Conservation (phyloP, 2,888 invertebrate genomes). For the Iselma pallidipennis region DNA sequence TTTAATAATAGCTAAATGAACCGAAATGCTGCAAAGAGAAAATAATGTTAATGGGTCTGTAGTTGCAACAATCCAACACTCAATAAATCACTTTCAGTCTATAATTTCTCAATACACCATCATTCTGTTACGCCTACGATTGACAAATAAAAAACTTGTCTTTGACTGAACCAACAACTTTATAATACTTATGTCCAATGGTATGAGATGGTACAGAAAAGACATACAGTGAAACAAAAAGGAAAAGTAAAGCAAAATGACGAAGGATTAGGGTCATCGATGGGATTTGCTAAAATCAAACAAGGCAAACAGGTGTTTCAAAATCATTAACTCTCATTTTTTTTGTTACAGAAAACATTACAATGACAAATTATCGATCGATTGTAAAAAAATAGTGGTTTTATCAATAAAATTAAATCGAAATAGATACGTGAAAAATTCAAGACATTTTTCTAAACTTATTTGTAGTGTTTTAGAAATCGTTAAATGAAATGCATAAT, state of each 20-base stretch:
- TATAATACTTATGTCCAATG: not conserved
- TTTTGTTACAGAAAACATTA: not conserved
- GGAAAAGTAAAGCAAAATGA: not conserved
- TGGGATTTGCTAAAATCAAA: not conserved
- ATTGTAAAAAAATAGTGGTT: not conserved
- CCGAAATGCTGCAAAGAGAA: too few species aligned
- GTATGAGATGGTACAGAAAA: not conserved
- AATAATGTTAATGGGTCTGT: too few species aligned
- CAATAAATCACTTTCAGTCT: not conserved
- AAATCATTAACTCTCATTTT: not conserved
- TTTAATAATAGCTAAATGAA: too few species aligned
- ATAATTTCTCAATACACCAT: not conserved
- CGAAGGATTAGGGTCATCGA: conserved; percentile 4
- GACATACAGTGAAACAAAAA: not conserved
- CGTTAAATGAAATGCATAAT: not conserved
- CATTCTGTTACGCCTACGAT: not conserved
- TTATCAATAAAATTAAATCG: too few species aligned
- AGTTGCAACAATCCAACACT: not conserved
- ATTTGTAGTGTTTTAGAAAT: too few species aligned
- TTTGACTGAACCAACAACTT: not conserved
- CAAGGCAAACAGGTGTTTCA: conserved; percentile 5
- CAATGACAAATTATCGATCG: not conserved
- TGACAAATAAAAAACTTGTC: not conserved
- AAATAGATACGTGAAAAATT: too few species aligned
- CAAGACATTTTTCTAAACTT: too few species aligned